phyloP scores from a whole-genome alignment of 1,140 invertebrate species.

The Drosophila athabasca region DNA sequence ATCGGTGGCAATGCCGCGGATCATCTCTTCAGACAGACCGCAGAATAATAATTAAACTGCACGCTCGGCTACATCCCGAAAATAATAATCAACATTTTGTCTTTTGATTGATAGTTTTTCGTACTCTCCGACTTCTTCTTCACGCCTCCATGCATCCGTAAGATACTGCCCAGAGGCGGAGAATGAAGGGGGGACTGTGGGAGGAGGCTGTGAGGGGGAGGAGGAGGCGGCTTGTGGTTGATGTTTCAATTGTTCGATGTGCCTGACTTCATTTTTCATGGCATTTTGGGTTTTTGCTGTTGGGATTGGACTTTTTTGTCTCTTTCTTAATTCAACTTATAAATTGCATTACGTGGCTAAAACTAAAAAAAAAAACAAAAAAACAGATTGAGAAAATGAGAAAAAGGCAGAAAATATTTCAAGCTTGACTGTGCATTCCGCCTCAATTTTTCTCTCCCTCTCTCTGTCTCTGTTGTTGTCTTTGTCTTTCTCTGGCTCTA shows the following conservation, averaged over 20 bases:
- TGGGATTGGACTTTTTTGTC: conserved; percentile 21
- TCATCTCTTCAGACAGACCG: conserved; percentile 44
- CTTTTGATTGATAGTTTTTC: conserved; percentile 79
- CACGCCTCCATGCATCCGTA: conserved; percentile 28
- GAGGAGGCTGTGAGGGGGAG: not conserved
- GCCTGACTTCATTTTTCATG: conserved; percentile 76
- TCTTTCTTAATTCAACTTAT: conserved; percentile 61
- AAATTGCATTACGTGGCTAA: conserved; percentile 76
- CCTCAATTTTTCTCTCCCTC: conserved; percentile 13
- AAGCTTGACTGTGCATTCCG: conserved; percentile 60
- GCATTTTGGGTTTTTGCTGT: conserved; percentile 47
- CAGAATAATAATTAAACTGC: conserved; percentile 72
- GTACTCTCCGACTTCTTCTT: conserved; percentile 44
- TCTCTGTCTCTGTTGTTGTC: conserved; percentile 22
- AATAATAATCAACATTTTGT: conserved; percentile 69
- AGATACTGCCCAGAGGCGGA: conserved; percentile 6
- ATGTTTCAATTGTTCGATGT: conserved; percentile 60
- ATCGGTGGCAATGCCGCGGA: conserved; percentile 4
- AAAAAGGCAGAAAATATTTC: conserved; percentile 50
- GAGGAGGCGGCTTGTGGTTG: conserved; percentile 33
- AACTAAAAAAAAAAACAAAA: not conserved
- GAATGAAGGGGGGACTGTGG: not conserved
- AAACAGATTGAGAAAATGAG: not conserved
- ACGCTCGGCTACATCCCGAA: conserved; percentile 62
- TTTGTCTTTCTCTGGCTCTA: conserved; percentile 19